phyloP scores from a whole-genome alignment of 2,113 vertebrate genomes.

The Cephalopterus ornatus region DNA sequence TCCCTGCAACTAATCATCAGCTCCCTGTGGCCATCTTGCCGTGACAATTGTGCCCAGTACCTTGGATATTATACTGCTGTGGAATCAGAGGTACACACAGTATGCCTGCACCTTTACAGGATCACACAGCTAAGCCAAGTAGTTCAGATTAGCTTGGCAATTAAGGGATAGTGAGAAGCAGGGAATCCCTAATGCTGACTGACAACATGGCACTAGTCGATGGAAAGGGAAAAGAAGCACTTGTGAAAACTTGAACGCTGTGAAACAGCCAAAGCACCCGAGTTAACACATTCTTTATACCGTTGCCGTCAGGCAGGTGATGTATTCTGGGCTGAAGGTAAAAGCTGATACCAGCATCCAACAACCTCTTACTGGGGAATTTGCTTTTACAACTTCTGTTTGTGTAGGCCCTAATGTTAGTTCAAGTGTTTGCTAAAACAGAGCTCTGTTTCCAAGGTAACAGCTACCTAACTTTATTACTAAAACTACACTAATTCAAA shows the following conservation, averaged over 20 bases:
- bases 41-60: neutral
- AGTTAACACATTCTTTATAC: neutral
- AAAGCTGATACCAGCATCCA: neutral
- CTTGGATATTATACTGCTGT: neutral
- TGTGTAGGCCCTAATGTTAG: neutral
- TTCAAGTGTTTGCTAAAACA: conserved; percentile 34
- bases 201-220: neutral
- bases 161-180: conserved; percentile 26
- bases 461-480: conserved; percentile 57
- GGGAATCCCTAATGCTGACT: conserved; percentile 29
- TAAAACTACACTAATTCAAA: conserved; percentile 43
- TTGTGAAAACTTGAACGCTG: neutral
- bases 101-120: neutral
- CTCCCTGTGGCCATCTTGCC: neutral
- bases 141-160: conserved; percentile 27
- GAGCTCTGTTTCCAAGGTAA: conserved; percentile 58
- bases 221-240: neutral
- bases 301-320: neutral
- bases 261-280: neutral
- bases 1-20: neutral
- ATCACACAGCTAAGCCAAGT: conserved; percentile 18
- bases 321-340: neutral
- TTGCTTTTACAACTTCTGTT: neutral
- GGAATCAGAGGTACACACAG: neutral
- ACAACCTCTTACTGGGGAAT: neutral